phyloP scores from a whole-genome alignment of 2,797 vertebrate genomes.

The Agapornis canus region DNA sequence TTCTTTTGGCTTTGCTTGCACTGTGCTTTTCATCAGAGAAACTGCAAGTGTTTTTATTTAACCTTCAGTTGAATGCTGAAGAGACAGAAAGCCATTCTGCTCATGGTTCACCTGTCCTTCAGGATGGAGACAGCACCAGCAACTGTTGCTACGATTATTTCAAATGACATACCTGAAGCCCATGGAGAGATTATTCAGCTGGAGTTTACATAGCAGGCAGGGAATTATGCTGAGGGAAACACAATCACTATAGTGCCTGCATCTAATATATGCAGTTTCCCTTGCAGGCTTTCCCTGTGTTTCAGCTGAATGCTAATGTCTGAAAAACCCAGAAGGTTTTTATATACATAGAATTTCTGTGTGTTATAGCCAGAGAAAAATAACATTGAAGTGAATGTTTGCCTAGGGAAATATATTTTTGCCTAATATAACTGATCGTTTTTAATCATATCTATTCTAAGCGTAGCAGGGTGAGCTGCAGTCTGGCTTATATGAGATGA shows the following conservation, averaged over 20 bases:
- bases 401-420: constrained; percentile 56
- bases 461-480: neutral
- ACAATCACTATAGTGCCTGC: neutral
- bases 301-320: constrained; percentile 37
- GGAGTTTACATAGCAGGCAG: constrained; percentile 20
- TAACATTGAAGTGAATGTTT: neutral
- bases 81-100: neutral
- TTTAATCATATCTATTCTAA: constrained; percentile 54
- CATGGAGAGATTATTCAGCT: constrained; percentile 19
- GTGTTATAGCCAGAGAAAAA: constrained; percentile 10
- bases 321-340: constrained; percentile 46
- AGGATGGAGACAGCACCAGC: neutral
- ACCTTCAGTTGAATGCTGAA: neutral
- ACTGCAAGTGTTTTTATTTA: neutral
- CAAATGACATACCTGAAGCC: neutral
- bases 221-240: neutral
- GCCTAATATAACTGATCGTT: constrained; percentile 44
- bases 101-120: neutral
- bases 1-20: neutral
- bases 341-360: constrained; percentile 11
- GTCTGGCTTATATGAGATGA: neutral
- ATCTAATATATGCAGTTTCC: constrained; percentile 6
- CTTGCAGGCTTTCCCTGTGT: constrained; percentile 14
- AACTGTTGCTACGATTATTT: neutral
- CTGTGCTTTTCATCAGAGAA: neutral